Percentiles rank a stretch among this genome's conserved stretches.
phyloP scores from a whole-genome alignment of 2,888 invertebrate genomes.

The Anthrax anthrax region DNA sequence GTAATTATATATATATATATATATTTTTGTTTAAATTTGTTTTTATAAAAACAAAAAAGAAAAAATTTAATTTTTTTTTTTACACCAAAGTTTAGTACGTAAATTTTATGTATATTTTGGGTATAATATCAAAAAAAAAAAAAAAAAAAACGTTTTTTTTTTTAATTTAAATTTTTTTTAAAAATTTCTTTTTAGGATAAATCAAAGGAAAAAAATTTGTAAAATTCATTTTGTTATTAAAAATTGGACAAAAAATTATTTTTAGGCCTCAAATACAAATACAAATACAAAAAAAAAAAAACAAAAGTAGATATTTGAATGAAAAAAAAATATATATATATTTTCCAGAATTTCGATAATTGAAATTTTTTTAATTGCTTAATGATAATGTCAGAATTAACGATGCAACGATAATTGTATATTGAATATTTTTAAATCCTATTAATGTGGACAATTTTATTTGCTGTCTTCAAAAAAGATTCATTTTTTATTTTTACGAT shows the following conservation, averaged over 20 bases:
- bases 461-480: too few relatives aligned
- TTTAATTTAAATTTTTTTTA: constrained; percentile 4
- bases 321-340: background rate
- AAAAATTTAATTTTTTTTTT: constrained; percentile 1
- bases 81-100: constrained; percentile 12
- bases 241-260: background rate
- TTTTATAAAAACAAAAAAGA: constrained; percentile 1
- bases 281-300: background rate
- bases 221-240: background rate
- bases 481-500: too few relatives aligned
- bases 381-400: too few relatives aligned
- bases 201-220: background rate
- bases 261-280: background rate
- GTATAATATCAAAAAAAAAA: background rate
- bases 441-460: too few relatives aligned
- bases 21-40: background rate
- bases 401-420: too few relatives aligned
- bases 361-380: too few relatives aligned
- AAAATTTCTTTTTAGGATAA: too few relatives aligned
- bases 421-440: too few relatives aligned
- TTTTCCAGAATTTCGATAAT: too few relatives aligned
- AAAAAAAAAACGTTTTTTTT: background rate
- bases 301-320: too few relatives aligned
- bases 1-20: background rate
- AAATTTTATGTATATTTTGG: constrained; percentile 1